Evolutionary conservation across 2,888 invertebrate genomes (phyloP).

Genomic region (Patella caerulea): DNA sequence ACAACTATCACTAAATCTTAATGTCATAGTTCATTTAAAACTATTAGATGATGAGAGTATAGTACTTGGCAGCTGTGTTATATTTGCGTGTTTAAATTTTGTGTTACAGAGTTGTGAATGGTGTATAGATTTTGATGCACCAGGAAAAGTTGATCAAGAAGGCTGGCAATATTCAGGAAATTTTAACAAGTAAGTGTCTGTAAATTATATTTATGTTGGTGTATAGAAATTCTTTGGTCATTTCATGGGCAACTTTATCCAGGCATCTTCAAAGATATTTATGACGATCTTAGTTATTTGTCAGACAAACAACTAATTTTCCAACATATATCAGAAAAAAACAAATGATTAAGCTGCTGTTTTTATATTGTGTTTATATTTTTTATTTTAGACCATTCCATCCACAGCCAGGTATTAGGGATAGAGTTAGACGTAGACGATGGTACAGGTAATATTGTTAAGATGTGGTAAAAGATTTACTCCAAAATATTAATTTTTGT

Average conservation of each 20-base stretch:
- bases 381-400: constrained; percentile 80
- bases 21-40: too few relatives aligned
- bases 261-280: neutral
- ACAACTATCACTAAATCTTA: too few relatives aligned
- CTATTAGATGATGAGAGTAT: too few relatives aligned
- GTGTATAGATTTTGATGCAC: constrained; percentile 91
- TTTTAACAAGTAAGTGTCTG: constrained; percentile 75
- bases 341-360: neutral
- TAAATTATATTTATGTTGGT: too few relatives aligned
- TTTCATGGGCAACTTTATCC: neutral
- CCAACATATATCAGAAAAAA: too few relatives aligned
- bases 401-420: constrained; percentile 87
- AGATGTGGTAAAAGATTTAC: too few relatives aligned
- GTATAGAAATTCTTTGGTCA: too few relatives aligned
- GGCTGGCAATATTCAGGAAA: constrained; percentile 97
- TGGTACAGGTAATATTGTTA: constrained; percentile 75
- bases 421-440: constrained; percentile 87
- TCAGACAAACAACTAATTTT: neutral
- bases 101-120: constrained; percentile 79
- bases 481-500: too few relatives aligned
- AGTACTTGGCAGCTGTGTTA: neutral
- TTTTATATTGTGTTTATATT: neutral
- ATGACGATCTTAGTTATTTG: neutral
- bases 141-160: constrained; percentile 89
- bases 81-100: neutral